Conservation (phyloP, 2,888 invertebrate genomes). For the Schizaphis graminum region DNA sequence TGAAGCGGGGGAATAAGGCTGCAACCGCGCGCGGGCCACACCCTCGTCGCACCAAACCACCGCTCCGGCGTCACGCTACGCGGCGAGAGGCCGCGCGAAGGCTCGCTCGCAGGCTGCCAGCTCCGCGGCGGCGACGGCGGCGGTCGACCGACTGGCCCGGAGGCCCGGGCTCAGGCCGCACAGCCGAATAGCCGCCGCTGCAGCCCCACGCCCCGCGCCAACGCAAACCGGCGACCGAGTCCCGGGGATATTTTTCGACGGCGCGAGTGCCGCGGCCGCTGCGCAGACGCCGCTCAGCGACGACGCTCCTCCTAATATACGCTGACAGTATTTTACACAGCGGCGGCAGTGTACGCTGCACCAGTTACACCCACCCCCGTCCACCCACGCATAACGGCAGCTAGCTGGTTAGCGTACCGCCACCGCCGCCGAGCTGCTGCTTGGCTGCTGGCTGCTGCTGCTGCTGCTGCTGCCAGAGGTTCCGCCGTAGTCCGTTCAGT, state of each 20-base stretch:
- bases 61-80: constrained; percentile 28
- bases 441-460: constrained; percentile 7
- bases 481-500: constrained; percentile 48
- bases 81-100: neutral
- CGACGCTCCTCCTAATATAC: constrained; percentile 48
- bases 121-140: constrained; percentile 8
- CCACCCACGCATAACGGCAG: constrained; percentile 22
- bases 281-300: constrained; percentile 34
- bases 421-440: constrained; percentile 34
- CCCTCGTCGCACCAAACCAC: neutral
- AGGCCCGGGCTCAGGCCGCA: constrained; percentile 41
- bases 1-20: neutral
- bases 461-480: constrained; percentile 39
- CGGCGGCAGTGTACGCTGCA: constrained; percentile 40
- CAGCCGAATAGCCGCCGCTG: neutral
- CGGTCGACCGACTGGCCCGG: constrained; percentile 37
- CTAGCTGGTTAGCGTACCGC: constrained; percentile 45
- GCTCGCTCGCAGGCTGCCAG: constrained; percentile 34
- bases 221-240: constrained; percentile 7
- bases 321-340: constrained; percentile 34
- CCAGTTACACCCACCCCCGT: constrained; percentile 43
- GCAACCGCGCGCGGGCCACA: neutral
- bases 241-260: constrained; percentile 60
- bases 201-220: neutral
- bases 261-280: neutral